Base-by-base conservation (phyloP, 2,113 vertebrate species). In the Lampris megalopsis region DNA sequence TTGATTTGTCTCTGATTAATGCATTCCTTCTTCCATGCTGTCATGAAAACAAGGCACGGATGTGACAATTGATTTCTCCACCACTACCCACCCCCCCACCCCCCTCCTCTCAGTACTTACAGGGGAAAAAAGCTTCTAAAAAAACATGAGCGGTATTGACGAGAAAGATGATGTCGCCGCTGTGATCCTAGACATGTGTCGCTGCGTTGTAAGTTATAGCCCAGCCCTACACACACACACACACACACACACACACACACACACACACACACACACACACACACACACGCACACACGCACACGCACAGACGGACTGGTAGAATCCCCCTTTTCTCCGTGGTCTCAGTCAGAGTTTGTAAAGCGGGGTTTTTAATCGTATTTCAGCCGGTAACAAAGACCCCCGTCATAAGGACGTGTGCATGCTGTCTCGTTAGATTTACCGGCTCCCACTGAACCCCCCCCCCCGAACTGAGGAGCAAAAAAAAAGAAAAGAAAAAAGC, bases 131-230 rank as follows among this genome's bases (percentile, higher is more conserved):
- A 60, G 68, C 68, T 75, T 52, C 11, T 2, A 60, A 50, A 88
- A 73, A 62, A 74, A 42, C 3, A 54, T 59, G 6, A 24, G 66
- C 2, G 56, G 75, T 71, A 79, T 89, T 87, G 91, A 63, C 85
- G 83, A 84, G 88, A 91, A 82, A 71, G 85, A 91, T 90, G 86
- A 85, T 82, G 84, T 89, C 70, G 48, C 89, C 86, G 85, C 76
- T 35, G 56, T 79, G 75, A 83, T 82, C 77, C 67, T 10, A 48
- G 76, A 67, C 79, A 74, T 45, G 81, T 90, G 77, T 77, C 54
- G 61, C 37, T 13, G 6, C 48, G 24, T 75, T 78, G 80, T 89
- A 88, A 88, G 82, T 66, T 73, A 83, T 58, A 76, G 75, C 61
- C 74, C 45, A 76, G 69, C 70, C 61, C 64, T 73, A 63, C 68